Evolutionary conservation across 2,113 vertebrate species (phyloP).

Genomic region (Todiramphus saurophagus): DNA sequence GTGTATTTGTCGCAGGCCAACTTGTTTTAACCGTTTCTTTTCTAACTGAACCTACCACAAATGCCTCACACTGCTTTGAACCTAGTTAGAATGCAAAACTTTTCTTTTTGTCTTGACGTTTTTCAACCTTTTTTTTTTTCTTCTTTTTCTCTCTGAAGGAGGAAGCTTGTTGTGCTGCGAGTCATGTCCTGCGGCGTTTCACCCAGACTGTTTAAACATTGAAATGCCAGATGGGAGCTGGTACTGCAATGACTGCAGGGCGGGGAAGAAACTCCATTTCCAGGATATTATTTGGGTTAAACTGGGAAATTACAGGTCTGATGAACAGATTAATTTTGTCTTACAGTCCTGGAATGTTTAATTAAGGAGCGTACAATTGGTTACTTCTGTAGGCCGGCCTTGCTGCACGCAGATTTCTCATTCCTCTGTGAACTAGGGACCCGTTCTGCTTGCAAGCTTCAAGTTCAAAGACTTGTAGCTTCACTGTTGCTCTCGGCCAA

Average conservation of each 20-base stretch:
- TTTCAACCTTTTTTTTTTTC: background rate
- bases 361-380: background rate
- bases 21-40: background rate
- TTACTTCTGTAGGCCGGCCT: background rate
- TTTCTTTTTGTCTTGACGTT: background rate
- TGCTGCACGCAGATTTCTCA: background rate
- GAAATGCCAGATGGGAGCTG: slow-evolving; percentile 98
- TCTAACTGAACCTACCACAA: background rate
- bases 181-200: slow-evolving; percentile 96
- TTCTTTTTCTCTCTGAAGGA: slow-evolving; percentile 73
- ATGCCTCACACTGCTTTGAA: background rate
- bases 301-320: slow-evolving; percentile 95
- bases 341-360: background rate
- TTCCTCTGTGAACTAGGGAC: background rate
- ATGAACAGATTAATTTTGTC: background rate
- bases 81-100: background rate
- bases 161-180: slow-evolving; percentile 95
- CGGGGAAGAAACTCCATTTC: slow-evolving; percentile 93
- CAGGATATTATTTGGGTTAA: slow-evolving; percentile 98
- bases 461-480: background rate
- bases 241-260: slow-evolving; percentile 97
- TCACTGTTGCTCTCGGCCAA: background rate
- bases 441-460: background rate
- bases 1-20: background rate
- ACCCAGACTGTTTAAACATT: slow-evolving; percentile 95